Base-by-base conservation (phyloP, 2,888 invertebrate genomes). In the Mesorhabditis belari region DNA sequence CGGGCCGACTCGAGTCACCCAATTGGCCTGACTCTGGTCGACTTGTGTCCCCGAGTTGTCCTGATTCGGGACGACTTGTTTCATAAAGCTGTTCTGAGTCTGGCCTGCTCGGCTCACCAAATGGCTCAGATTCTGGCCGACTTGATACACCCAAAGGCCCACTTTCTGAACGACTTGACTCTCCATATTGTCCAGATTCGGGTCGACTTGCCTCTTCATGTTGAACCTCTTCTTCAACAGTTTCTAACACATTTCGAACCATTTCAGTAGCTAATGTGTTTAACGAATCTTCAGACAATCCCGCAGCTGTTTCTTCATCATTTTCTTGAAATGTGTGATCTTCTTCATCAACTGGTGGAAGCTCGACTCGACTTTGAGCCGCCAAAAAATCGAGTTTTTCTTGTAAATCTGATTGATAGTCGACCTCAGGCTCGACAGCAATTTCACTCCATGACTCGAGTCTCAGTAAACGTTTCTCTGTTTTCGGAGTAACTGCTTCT, bases 361-460 rank as follows among this genome's bases (percentile, higher is more conserved):
- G 53, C 25, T 61, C 54, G 3, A 49, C 56, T 35, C 58, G 19
- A 61, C 54, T 58, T 56, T 73, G 66, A 28, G 64, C 62, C 2
- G 70, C 73, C 24, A 74, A 62, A 55, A 70, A 66, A 21, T 63
- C 66, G 35, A 71, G 60, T 51, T 71, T 70, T 54, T 73, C 71
- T 54, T 69, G 71, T 17, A 74, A 68, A 62, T 74, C 74, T 4
- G 69, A 66, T 26, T 72, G 67, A 52, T 74, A 74, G 56, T 74
- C 74, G 19, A 69, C 67, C 61, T 74, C 74, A 5, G 66, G 74
- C 55, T 74, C 74, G 53, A 66, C 66, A 9, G 70, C 51, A 19
- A 70, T 66, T 44, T 74, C 74, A 26, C 72, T 67, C 49, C 68
- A 69, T 9, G 69, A 69, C 53, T 70, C 71, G 58, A 70, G 74